Base-by-base conservation (phyloP, 2,888 invertebrate genomes). In the Apodemia zela region DNA sequence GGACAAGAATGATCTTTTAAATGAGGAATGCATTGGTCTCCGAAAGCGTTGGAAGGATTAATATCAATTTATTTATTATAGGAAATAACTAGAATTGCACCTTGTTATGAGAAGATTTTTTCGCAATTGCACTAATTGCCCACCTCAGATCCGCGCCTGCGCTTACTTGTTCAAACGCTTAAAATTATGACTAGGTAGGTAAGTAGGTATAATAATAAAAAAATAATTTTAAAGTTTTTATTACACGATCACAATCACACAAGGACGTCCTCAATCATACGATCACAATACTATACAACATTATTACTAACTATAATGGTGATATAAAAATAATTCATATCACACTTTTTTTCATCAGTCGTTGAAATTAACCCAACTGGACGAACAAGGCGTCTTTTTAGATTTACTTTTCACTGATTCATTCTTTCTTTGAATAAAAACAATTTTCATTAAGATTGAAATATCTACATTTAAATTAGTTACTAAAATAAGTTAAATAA, bases 181-280 rank as follows among this genome's bases (percentile, higher is more conserved):
- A 38, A 38, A 38, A 38, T 38, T 11, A 13, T 13, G 38, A 17
- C 6, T n/a, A 7, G 45, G 17, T 18, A 49, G 21, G 11, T n/a
- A 7, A n/a, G 17, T 18, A 49, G 21, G 11, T 51, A 13, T 54
- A 54, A 59, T 58, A 33, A 59, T 35, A 47, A 29, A 18, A 21
- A 18, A 15, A 65, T 67, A 63, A 67, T 65, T 65, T 75, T 70
- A 74, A 76, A 74, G 77, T 79, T 80, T 86, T 86, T 85, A 85
- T 81, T 87, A 84, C 81, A 85, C 84, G 84, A 83, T 82, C 86
- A 87, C 90, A 90, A 80, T 71, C 90, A 90, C 78, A 82, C 91
- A 89, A 90, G 91, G 91, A 91, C 91, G 91, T 91, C 91, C 91
- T 85, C 89, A 91, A 78, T 77, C 89, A 90, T 75, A 75, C 89